Percentiles rank a stretch among this genome's conserved stretches.
Evolutionary conservation across 1,140 invertebrate genomes (phyloP).

Genomic region (Zaprionus ghesquierei): DNA sequence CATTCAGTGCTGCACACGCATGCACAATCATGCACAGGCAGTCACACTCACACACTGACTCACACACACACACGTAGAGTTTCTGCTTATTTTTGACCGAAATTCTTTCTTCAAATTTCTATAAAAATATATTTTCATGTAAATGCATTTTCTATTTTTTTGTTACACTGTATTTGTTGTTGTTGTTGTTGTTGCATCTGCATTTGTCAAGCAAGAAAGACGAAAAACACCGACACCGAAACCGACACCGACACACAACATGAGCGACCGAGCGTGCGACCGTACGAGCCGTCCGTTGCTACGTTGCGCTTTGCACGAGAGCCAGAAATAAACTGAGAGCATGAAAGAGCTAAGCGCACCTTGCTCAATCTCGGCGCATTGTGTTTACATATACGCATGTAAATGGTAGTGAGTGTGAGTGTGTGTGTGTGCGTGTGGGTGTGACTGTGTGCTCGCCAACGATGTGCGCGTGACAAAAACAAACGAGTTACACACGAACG

Average conservation of each 20-base stretch:
- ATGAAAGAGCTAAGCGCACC: constrained; percentile 74
- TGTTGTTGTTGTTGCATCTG: constrained; percentile 30
- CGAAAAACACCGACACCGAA: constrained; percentile 45
- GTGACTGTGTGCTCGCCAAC: constrained; percentile 20
- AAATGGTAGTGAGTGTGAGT: constrained; percentile 31
- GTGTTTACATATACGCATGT: constrained; percentile 35
- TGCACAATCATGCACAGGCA: constrained; percentile 23
- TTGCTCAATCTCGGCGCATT: constrained; percentile 72
- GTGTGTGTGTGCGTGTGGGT: constrained; percentile 42
- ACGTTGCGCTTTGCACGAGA: constrained; percentile 78
- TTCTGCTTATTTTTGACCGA: constrained; percentile 30
- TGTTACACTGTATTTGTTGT: constrained; percentile 32
- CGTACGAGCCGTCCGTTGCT: constrained; percentile 51
- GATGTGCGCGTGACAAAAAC: constrained; percentile 41
- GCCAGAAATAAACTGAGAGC: constrained; percentile 77
- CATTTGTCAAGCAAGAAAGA: constrained; percentile 60
- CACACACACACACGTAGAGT: constrained; percentile 2
- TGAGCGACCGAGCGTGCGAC: constrained; percentile 39
- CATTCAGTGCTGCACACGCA: constrained; percentile 26
- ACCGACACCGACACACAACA: constrained; percentile 39
- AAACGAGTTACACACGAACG: constrained; percentile 16
- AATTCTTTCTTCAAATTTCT: constrained; percentile 33
- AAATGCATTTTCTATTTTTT: constrained; percentile 35
- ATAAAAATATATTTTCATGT: constrained; percentile 28
- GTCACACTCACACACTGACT: constrained; percentile 3